Evolutionary conservation across 2,797 vertebrate genomes (phyloP).

Genomic region (Parotocinclus haroldoi): DNA sequence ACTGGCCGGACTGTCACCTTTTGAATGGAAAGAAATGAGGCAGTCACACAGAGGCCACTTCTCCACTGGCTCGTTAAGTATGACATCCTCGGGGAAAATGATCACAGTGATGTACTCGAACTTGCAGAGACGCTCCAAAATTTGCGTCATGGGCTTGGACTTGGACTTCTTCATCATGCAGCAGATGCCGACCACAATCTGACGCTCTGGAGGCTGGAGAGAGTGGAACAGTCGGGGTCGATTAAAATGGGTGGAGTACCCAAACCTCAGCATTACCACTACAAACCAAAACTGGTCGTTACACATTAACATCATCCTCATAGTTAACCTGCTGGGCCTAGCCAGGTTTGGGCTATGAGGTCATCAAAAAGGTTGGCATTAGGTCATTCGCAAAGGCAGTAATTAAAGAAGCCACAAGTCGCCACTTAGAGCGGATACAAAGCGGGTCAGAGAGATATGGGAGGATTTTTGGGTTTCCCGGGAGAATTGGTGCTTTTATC

Average conservation of each 20-base stretch:
- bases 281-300: neutral
- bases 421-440: too few relatives aligned
- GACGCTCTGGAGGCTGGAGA: constrained; percentile 85
- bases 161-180: constrained; percentile 99
- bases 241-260: constrained; percentile 5
- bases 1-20: constrained; percentile 71
- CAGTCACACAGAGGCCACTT: constrained; percentile 97
- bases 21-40: constrained; percentile 98
- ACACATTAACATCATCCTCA: neutral
- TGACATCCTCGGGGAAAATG: constrained; percentile 95
- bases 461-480: too few relatives aligned
- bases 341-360: neutral
- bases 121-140: constrained; percentile 94
- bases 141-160: constrained; percentile 99
- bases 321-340: neutral
- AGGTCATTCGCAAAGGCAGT: too few relatives aligned
- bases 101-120: constrained; percentile 97
- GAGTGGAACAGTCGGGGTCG: neutral
- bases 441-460: too few relatives aligned
- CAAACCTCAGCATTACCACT: neutral
- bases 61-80: constrained; percentile 93
- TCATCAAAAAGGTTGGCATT: neutral
- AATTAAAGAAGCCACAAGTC: too few relatives aligned
- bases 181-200: constrained; percentile 96
- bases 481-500: too few relatives aligned